These are phyloP conservation scores for Pelodiscus sinensis DNA, from an alignment of 2,113 vertebrate genomes.

Conservation along the genomic window DNA sequence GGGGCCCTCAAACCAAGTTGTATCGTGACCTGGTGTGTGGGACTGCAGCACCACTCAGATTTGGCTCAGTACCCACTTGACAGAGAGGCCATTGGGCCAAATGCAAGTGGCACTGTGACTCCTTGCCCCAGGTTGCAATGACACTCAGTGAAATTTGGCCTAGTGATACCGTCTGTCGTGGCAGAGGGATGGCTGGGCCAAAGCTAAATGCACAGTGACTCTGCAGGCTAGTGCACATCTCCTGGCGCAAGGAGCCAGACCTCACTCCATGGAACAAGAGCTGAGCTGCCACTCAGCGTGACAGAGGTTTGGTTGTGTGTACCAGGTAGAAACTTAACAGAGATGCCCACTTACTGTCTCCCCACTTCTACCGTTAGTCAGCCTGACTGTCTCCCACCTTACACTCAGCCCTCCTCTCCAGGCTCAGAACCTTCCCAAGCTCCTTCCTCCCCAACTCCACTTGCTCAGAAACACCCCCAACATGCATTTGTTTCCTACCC, in stretches of 20 bases:
- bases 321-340: background rate
- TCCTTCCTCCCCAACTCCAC: background rate
- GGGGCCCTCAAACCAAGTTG: too few species aligned
- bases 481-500: too few species aligned
- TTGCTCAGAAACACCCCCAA: background rate
- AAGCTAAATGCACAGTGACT: background rate
- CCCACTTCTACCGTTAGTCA: background rate
- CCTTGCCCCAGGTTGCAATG: background rate
- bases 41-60: background rate
- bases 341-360: slow-evolving; percentile 10
- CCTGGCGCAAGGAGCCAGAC: background rate
- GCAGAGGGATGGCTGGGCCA: background rate
- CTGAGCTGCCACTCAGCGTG: background rate
- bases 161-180: background rate
- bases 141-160: background rate
- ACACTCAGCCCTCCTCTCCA: background rate
- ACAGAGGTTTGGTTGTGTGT: background rate
- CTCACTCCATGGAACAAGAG: background rate
- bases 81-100: background rate
- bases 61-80: background rate
- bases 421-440: slow-evolving; percentile 15
- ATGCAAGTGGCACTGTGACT: background rate
- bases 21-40: background rate
- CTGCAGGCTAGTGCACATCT: accelerated
- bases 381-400: slow-evolving; percentile 60